Evolutionary conservation across 1,140 invertebrate genomes (phyloP), one percentile per base, ranked within the genome.

Genomic region (Gryon sp.): DNA sequence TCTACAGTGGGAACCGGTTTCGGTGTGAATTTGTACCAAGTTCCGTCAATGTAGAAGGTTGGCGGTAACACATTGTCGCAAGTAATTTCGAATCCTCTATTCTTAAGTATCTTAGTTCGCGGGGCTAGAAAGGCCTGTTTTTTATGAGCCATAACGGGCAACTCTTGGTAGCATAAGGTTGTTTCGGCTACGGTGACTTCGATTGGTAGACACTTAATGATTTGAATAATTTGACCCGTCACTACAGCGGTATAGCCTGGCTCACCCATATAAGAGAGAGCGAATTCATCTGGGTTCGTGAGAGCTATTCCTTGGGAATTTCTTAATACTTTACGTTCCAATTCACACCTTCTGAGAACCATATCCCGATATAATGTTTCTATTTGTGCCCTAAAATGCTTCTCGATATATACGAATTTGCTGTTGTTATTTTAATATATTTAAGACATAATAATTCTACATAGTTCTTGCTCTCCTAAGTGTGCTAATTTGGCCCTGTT

Each of bases 201-300:
- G 8, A 50, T 24, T 0, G 69, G 50, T 9, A 50, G 9, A 16
- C 59, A 73, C 59, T 65, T 55, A 4, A 72, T 36, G 0, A 72
- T 18, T 1, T 57, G 34, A 12, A 63, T 14, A 9, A 19, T 6
- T 43, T 73, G 50, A 0, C 62, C 68, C 1, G 69, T 55, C 0
- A 45, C n/a, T 9, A 73, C n/a, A 0, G 55, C 73, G 3, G 63
- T 76, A 11, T 76, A 59, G 2, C 76, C 70, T 0, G 32, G 20
- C 4, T 28, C 34, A 24, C 46, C 50, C 60, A 69, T 68, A 7
- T 30, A 57, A 1, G n/a, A 4, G 6, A 32, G 9, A 0, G 66
- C 55, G 8, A 70, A 70, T 52, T 60, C 34, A n/a, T 70, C 66
- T 0, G 53, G 53, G 28, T 50, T 45, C 0, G 45, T 16, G 0